Percentiles rank a stretch among this genome's conserved stretches.
Evolutionary conservation across 1,140 invertebrate genomes (phyloP).

Genomic region (Trinorchestia longiramus): DNA sequence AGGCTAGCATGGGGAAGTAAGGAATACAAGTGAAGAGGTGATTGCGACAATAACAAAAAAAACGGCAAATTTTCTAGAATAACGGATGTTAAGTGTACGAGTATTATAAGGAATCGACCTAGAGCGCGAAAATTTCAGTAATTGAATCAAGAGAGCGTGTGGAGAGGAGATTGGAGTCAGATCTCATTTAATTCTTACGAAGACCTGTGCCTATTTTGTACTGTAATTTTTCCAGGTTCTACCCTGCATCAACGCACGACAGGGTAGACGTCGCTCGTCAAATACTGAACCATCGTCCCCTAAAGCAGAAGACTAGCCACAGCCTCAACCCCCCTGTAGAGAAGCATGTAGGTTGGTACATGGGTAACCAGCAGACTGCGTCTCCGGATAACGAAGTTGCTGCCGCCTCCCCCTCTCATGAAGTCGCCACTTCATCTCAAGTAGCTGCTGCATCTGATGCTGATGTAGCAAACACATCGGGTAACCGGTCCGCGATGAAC

Average conservation of each 20-base stretch:
- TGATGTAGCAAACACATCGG: conserved; percentile 70
- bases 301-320: conserved; percentile 92
- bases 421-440: background rate
- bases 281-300: conserved; percentile 69
- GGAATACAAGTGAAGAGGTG: too few species aligned
- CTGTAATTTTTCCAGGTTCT: background rate
- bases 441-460: conserved; percentile 69
- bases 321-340: conserved; percentile 88
- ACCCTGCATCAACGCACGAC: background rate
- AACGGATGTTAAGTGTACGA: too few species aligned
- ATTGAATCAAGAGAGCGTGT: too few species aligned
- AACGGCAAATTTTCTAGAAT: too few species aligned
- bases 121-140: too few species aligned
- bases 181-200: background rate
- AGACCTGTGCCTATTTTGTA: background rate
- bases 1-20: too few species aligned
- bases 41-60: too few species aligned
- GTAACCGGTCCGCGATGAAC: conserved; percentile 68
- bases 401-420: conserved; percentile 39
- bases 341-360: conserved; percentile 97
- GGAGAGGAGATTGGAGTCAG: too few species aligned
- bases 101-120: too few species aligned
- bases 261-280: background rate
- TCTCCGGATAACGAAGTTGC: conserved; percentile 58
- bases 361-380: conserved; percentile 86